Percentiles rank a stretch among this genome's conserved stretches.
Evolutionary conservation across 1,140 invertebrate genomes (phyloP).

Genomic region (Mizuhopecten yessoensis): DNA sequence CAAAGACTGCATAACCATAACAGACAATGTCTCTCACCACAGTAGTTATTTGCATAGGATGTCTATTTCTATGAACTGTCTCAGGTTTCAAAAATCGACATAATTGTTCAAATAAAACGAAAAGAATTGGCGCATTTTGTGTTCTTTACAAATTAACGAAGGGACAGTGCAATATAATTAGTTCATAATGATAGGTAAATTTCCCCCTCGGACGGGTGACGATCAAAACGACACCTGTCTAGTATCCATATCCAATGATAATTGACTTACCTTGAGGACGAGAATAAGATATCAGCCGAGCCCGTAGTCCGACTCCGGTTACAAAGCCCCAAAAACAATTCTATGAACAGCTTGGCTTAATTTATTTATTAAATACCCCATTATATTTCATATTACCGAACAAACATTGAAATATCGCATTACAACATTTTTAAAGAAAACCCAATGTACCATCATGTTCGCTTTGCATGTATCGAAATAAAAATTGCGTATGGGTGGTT

Average conservation of each 20-base stretch:
- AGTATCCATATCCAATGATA: not conserved
- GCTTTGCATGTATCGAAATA: not conserved
- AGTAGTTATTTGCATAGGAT: not conserved
- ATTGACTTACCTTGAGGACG: not conserved
- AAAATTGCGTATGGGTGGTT: no score
- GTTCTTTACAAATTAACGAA: not conserved
- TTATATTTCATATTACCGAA: not conserved
- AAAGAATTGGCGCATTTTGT: not conserved
- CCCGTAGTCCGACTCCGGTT: not conserved
- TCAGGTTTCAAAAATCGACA: constrained; percentile 32
- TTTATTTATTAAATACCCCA: not conserved
- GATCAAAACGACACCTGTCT: constrained; percentile 26
- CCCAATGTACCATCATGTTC: not conserved
- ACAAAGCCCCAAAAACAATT: not conserved
- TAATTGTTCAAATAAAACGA: constrained; percentile 36
- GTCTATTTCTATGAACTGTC: constrained; percentile 33
- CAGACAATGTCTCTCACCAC: not conserved
- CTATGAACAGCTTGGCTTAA: not conserved
- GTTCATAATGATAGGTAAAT: not conserved
- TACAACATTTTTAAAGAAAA: not conserved
- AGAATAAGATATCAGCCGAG: not conserved
- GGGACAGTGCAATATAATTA: not conserved
- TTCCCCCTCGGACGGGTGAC: not conserved
- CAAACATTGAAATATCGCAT: not conserved
- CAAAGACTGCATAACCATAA: not conserved